Conservation (phyloP, 2,888 invertebrate species). For the Heliconius charithonia region DNA sequence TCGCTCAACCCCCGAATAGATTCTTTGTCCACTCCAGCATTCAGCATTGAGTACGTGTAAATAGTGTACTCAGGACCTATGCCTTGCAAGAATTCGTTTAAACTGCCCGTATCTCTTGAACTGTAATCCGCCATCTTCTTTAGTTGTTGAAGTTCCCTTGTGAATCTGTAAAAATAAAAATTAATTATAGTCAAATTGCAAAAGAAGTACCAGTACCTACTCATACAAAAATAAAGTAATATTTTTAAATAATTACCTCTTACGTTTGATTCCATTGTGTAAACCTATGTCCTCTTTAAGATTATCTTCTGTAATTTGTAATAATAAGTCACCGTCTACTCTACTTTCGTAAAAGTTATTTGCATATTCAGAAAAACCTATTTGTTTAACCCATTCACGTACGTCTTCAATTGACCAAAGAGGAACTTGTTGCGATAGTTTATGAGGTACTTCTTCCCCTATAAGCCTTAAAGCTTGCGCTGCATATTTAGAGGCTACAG, state of each 20-base stretch:
- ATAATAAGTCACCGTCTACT: slow-evolving; percentile 97
- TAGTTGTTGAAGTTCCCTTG: slow-evolving; percentile 94
- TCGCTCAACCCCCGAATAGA: slow-evolving; percentile 93
- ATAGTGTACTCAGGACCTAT: slow-evolving; percentile 96
- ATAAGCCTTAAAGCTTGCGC: slow-evolving; percentile 95
- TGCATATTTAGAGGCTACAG: slow-evolving; percentile 98
- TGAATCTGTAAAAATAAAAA: slow-evolving; percentile 86
- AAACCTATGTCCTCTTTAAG: slow-evolving; percentile 96
- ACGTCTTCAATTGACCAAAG: slow-evolving; percentile 99
- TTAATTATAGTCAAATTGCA: neutral
- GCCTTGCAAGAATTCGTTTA: slow-evolving; percentile 92
- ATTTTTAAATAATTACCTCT: slow-evolving; percentile 84
- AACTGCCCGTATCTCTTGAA: slow-evolving; percentile 95
- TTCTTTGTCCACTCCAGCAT: slow-evolving; percentile 96
- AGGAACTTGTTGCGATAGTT: slow-evolving; percentile 98
- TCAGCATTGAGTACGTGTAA: slow-evolving; percentile 98
- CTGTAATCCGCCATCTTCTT: slow-evolving; percentile 99
- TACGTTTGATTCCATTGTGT: slow-evolving; percentile 95
- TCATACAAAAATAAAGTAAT: neutral
- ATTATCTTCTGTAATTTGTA: slow-evolving; percentile 96
- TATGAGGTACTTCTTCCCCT: slow-evolving; percentile 98
- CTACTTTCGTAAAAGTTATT: slow-evolving; percentile 93
- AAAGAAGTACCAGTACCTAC: too few relatives aligned
- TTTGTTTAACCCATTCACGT: slow-evolving; percentile 98
- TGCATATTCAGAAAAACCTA: slow-evolving; percentile 94